Evolutionary conservation across 37 sponge, comb jelly and placozoan genomes (phyloP).

Genomic region (Ephydatia muelleri): DNA sequence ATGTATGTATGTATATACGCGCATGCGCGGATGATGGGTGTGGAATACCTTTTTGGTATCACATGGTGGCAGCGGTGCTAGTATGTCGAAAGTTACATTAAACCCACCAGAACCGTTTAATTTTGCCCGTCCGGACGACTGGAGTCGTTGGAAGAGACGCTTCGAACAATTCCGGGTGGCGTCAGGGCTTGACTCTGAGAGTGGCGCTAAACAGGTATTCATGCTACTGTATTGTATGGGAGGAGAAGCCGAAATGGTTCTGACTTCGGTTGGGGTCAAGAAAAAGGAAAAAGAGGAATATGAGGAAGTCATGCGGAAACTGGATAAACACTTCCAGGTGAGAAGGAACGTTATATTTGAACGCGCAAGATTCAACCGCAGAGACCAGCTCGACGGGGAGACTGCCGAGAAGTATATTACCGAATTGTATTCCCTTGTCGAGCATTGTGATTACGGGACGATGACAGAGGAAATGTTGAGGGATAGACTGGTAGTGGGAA

Average conservation of each 20-base stretch:
- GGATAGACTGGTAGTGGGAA: slow-evolving; percentile 18
- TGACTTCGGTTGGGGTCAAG: slow-evolving; percentile 8
- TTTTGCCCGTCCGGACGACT: slow-evolving; percentile 16
- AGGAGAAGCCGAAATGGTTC: slow-evolving; percentile 16
- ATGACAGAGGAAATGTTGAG: slow-evolving; percentile 19
- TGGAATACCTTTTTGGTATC: too few relatives aligned
- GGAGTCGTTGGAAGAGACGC: slow-evolving; percentile 14
- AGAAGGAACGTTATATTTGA: slow-evolving; percentile 5
- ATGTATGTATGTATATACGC: slow-evolving; percentile 4
- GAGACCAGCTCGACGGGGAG: not conserved
- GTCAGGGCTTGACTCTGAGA: slow-evolving; percentile 12
- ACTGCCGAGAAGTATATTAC: slow-evolving; percentile 14
- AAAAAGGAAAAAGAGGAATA: not conserved
- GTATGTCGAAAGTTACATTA: slow-evolving; percentile 4
- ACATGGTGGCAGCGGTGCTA: not conserved
- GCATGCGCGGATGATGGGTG: not conserved
- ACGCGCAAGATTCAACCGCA: slow-evolving; percentile 12
- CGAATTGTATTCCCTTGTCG: slow-evolving; percentile 13
- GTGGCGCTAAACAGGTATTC: not conserved
- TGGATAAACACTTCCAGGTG: not conserved
- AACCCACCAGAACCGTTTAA: slow-evolving; percentile 15
- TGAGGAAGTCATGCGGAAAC: slow-evolving; percentile 2
- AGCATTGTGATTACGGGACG: slow-evolving; percentile 11
- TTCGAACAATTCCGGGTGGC: slow-evolving; percentile 19
- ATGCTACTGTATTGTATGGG: slow-evolving; percentile 23